Evolutionary conservation across 1,140 invertebrate genomes (phyloP).

Genomic region (Rhizoglyphus robini): DNA sequence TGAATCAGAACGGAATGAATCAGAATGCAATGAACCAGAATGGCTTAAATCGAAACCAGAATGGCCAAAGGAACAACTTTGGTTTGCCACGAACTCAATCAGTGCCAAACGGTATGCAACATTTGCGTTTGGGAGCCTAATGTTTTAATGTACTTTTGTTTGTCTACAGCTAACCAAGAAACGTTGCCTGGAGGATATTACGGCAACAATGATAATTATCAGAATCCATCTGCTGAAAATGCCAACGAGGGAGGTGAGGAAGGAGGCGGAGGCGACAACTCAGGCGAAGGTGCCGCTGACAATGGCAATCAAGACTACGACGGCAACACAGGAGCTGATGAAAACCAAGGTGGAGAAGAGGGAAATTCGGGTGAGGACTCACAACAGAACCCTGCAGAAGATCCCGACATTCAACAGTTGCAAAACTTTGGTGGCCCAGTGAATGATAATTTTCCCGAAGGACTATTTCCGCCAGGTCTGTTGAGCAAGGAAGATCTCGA

Average conservation of each 20-base stretch:
- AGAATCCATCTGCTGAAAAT: slow-evolving; percentile 7
- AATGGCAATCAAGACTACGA: slow-evolving; percentile 8
- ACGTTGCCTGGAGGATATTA: slow-evolving; percentile 1
- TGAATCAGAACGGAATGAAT: background rate
- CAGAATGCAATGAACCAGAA: background rate
- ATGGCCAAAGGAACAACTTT: background rate
- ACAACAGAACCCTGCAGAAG: slow-evolving; percentile 16
- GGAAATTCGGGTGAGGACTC: background rate
- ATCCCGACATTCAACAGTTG: slow-evolving; percentile 19
- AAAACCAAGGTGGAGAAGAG: background rate
- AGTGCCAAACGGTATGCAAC: background rate
- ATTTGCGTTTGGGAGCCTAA: no score
- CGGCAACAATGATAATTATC: slow-evolving; percentile 13
- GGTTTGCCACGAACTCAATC: background rate
- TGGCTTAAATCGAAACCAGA: background rate
- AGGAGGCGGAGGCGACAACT: background rate
- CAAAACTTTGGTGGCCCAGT: slow-evolving; percentile 16
- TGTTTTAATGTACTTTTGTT: background rate
- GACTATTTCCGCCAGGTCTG: slow-evolving; percentile 16
- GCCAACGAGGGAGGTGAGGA: background rate
- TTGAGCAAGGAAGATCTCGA: slow-evolving; percentile 7
- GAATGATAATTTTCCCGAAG: slow-evolving; percentile 17
- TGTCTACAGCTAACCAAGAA: background rate
- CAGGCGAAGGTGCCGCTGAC: background rate
- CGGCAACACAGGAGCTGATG: background rate